Base-by-base conservation (phyloP, 2,888 invertebrate species). In the Ennomos fuscantarius region DNA sequence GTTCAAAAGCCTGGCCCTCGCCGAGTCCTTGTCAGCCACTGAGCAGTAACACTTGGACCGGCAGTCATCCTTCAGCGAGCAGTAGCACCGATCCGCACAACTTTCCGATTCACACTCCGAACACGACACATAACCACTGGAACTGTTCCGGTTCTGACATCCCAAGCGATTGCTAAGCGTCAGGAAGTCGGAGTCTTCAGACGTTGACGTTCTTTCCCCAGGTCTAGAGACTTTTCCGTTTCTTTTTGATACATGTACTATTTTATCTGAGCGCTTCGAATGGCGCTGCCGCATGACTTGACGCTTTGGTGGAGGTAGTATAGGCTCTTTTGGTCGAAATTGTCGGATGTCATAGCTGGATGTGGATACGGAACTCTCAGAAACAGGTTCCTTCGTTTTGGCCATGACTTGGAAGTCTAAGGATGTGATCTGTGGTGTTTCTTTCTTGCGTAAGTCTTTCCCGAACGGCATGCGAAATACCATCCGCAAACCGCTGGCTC, bases 71-170 rank as follows among this genome's bases (percentile, higher is more conserved):
- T 94, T 95, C 56, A 96, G 75, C 2, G 97, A 96, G 76, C 97
- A 97, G 75, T 97, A 97, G 74, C 97, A 97, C 70, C 97, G 95
- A 78, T 97, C 97, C 0, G 96, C 95, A 75, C 97, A 97, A 10
- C 96, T 95, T 70, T 97, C 97, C 1, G 96, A 97, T 75, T 97
- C 97, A 78, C 97, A 97, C 82, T 97, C 97, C 40, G 97, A 97
- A 80, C 97, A 97, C 2, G 97, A 96, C 0, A 97, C 96, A 77
- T 97, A 97, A 70, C 94, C 94, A 71, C 94, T 94, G 8, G 94
- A 94, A 73, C 94, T 94, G 68, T 94, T 94, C 39, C 94, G 79
- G 63, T 94, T 94, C 62, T 94, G 93, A 60, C 94, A 94, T 47
- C 93, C 93, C 3, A 93, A 81, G 54, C 94, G 87, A 67, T 94